phyloP scores from a whole-genome alignment of 2,113 vertebrate species.

The Semnornis frantzii region DNA sequence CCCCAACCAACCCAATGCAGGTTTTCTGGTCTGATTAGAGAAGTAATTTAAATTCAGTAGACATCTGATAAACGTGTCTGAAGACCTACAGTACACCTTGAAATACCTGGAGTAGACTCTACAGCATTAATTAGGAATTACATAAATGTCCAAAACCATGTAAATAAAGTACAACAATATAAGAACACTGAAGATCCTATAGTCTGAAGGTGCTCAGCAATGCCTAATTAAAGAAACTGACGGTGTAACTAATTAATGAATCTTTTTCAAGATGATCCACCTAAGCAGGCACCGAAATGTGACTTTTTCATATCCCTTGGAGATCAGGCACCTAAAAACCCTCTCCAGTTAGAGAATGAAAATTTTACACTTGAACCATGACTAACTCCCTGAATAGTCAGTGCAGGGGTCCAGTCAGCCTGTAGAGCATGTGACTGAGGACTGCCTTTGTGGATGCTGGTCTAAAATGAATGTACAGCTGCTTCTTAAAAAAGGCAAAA shows the following conservation, averaged over 20 bases:
- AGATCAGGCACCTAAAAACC: not conserved
- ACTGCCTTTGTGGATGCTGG: not conserved
- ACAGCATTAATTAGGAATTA: conserved; percentile 54
- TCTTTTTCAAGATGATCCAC: conserved; percentile 38
- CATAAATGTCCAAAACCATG: conserved; percentile 20
- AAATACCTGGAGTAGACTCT: conserved; percentile 56
- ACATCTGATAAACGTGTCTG: conserved; percentile 10
- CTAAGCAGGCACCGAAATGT: not conserved
- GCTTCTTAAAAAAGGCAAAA: not conserved
- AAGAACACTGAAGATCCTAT: conserved; percentile 54
- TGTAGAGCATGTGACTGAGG: not conserved
- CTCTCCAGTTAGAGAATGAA: not conserved
- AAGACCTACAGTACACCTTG: conserved; percentile 37
- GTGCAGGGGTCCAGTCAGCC: not conserved
- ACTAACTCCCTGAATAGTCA: fast-evolving
- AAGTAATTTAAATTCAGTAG: conserved; percentile 56
- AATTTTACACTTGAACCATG: not conserved
- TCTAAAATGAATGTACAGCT: not conserved
- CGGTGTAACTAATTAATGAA: conserved; percentile 60
- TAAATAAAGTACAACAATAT: conserved; percentile 60
- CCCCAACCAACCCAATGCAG: not conserved
- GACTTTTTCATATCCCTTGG: not conserved
- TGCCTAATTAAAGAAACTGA: conserved; percentile 57
- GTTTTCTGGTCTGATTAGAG: conserved; percentile 34
- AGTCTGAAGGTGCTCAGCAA: conserved; percentile 43